These are phyloP conservation scores for Pseudococcus longispinus DNA, from an alignment of 2,888 invertebrate genomes.

Conservation along the genomic window DNA sequence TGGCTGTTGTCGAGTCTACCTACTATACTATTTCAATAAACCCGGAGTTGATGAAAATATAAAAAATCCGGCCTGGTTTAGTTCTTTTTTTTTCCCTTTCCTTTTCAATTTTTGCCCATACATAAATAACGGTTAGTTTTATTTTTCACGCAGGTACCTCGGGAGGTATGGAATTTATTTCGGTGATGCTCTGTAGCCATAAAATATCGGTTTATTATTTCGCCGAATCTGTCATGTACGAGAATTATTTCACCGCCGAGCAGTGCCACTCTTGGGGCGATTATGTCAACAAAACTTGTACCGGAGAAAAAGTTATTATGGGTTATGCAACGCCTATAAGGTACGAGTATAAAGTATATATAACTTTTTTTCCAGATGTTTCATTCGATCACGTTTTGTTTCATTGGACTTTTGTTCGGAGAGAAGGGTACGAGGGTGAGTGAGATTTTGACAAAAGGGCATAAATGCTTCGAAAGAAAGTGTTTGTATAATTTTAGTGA, in stretches of 20 bases:
- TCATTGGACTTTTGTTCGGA: too few species aligned
- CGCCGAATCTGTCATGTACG: conserved; percentile 45
- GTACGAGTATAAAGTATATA: neutral
- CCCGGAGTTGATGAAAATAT: neutral
- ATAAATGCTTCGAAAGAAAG: too few species aligned
- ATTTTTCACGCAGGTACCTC: neutral
- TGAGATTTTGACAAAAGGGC: too few species aligned
- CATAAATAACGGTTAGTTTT: neutral
- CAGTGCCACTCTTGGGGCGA: conserved; percentile 42
- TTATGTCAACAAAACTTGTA: conserved; percentile 42
- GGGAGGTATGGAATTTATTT: conserved; percentile 43
- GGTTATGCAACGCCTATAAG: conserved; percentile 33
- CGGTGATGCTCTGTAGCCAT: conserved; percentile 51
- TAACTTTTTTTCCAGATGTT: neutral
- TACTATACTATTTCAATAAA: neutral
- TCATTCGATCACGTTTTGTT: too few species aligned
- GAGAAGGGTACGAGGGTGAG: too few species aligned
- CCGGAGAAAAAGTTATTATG: conserved; percentile 1
- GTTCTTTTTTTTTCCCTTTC: neutral
- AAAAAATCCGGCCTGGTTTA: neutral
- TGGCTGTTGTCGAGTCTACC: neutral
- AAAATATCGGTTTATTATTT: conserved; percentile 44
- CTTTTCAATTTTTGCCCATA: neutral
- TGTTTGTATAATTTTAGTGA: too few species aligned
- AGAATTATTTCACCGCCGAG: conserved; percentile 33